Evolutionary conservation across 2,113 vertebrate species (phyloP).

Genomic region (Burhinus oedicnemus): DNA sequence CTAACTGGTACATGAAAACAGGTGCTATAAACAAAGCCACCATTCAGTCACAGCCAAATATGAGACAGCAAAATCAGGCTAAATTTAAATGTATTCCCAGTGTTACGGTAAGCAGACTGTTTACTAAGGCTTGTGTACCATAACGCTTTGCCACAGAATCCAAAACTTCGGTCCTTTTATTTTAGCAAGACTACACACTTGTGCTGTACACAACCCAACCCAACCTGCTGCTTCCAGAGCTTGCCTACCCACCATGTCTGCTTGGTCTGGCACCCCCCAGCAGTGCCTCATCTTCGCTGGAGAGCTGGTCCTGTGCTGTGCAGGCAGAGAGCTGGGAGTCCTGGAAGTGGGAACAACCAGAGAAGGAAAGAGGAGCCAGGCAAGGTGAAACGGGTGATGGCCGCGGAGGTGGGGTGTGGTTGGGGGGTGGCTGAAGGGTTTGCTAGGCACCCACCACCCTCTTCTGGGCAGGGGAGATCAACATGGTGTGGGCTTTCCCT

Average conservation of each 20-base stretch:
- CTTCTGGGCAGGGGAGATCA: neutral
- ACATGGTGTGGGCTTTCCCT: neutral
- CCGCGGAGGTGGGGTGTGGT: accelerated
- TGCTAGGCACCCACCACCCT: neutral
- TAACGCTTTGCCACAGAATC: neutral
- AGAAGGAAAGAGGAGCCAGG: neutral
- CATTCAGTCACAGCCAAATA: neutral
- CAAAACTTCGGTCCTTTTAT: neutral
- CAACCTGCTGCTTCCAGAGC: neutral
- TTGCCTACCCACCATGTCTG: neutral
- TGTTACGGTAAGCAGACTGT: accelerated
- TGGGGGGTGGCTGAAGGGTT: neutral
- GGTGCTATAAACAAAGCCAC: neutral
- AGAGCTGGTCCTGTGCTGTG: neutral
- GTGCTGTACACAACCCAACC: neutral
- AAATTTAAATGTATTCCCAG: neutral
- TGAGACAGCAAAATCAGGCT: neutral
- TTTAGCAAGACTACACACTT: neutral
- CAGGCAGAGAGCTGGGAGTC: neutral
- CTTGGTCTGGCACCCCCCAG: neutral
- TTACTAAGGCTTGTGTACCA: neutral
- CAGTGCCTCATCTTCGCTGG: neutral
- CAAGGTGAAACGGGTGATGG: neutral
- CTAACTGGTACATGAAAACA: neutral
- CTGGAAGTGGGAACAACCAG: neutral